Base-by-base conservation (phyloP, 2,888 invertebrate species). In the Pterostichus niger region DNA sequence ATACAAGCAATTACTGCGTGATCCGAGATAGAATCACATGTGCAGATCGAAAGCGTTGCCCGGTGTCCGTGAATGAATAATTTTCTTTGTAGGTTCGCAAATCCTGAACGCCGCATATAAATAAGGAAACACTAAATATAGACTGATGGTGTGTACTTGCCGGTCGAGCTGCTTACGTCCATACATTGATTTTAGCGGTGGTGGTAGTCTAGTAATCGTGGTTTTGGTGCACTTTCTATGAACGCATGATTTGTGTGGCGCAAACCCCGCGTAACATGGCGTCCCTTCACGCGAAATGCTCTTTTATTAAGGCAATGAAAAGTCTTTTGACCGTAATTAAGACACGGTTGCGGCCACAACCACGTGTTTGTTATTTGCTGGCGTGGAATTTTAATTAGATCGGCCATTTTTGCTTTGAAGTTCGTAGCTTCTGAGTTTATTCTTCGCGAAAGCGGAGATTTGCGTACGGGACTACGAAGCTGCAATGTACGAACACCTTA, bases 41-140 rank as follows among this genome's bases (percentile, higher is more conserved):
- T 44, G 44, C 68, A 71, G 15, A 44, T 6, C 44, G 68, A 44
- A 64, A 17, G 40, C 68, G 68, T 71, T 64, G 64, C 33, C 44
- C 68, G 44, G 40, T 35, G 64, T 35, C 44, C 68, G 68, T 71
- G 75, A 75, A 75, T 75, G 75, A 75, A 54, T 75, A 75, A 75
- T 75, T 54, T 75, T 75, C 52, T 52, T 76, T 49, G 49, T 13
- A 13, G 59, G 79, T 49, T 79, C 13, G 61, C 61, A 49, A 61
- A 49, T 15, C 31, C 71, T 31, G 68, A 71, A 80, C 52, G 13
- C 68, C 40, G 71, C 80, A 80, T 80, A 80, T 80, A 80, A 80
- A 80, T 80, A 80, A 80, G 80, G 68, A 52, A 68, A 80, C 80
- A 80, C 80, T 80, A 80, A 80, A 80, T 80, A 80, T 80, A 80